A percentile compares a stretch with the other conserved stretches of the same genome.
These are phyloP conservation scores for Cheirogaleus major DNA, from an alignment of 2,797 vertebrate species.

Conservation along the genomic window DNA sequence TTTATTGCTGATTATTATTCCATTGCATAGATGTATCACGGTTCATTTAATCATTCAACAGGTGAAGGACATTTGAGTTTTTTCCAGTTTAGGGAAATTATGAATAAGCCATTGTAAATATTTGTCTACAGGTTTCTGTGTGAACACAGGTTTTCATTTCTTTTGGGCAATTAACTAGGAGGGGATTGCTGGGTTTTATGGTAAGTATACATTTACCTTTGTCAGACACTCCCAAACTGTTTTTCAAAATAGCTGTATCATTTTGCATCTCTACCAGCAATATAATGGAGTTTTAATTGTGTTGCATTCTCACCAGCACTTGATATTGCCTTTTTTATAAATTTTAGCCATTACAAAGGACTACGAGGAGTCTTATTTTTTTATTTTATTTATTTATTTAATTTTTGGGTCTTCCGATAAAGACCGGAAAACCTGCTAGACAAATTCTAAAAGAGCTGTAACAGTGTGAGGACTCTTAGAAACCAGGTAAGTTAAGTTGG, in stretches of 20 bases:
- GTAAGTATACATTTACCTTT: neutral
- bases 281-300: neutral
- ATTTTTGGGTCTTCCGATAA: too few relatives aligned
- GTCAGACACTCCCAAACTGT: neutral
- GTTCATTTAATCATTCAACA: neutral
- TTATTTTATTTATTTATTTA: too few relatives aligned
- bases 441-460: too few relatives aligned
- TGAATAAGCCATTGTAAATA: neutral
- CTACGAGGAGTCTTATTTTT: neutral
- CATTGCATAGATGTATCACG: neutral
- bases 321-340: neutral
- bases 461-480: neutral
- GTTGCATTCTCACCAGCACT: neutral
- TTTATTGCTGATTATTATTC: neutral
- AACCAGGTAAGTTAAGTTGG: neutral
- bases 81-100: neutral
- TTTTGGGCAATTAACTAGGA: neutral
- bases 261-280: neutral
- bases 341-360: neutral
- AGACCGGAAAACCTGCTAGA: too few relatives aligned
- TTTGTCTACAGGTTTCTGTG: neutral
- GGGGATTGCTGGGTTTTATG: neutral
- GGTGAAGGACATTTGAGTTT: neutral
- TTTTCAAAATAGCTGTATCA: neutral
- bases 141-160: constrained; percentile 50